Evolutionary conservation across 2,113 vertebrate genomes (phyloP).

Genomic region (Macrotis lagotis): DNA sequence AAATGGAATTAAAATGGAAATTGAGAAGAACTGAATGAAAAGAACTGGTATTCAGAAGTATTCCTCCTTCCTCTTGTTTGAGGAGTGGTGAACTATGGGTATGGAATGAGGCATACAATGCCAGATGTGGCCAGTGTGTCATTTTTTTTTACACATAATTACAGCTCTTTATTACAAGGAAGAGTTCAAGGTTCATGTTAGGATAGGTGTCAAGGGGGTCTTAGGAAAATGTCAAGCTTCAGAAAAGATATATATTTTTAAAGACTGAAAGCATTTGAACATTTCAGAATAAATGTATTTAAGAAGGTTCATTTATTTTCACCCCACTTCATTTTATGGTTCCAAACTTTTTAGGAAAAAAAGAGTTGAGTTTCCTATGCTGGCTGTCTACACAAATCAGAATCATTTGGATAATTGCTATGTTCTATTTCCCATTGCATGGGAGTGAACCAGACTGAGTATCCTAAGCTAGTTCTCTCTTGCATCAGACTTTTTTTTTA

Average conservation of each 20-base stretch:
- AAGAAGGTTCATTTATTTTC: not conserved
- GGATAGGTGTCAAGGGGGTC: not conserved
- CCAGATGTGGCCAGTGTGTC: not conserved
- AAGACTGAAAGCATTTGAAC: not conserved
- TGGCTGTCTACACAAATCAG: slow-evolving; percentile 50
- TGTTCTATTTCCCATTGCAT: not conserved
- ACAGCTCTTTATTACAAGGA: not conserved
- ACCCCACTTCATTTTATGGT: not conserved
- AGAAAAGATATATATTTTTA: not conserved
- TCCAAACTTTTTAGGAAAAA: not conserved
- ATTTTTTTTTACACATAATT: not conserved
- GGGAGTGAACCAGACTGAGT: not conserved
- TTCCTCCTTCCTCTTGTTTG: not conserved
- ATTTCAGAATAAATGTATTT: fast-evolving
- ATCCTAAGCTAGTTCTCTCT: slow-evolving; percentile 12
- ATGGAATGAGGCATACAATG: not conserved
- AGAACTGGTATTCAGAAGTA: not conserved
- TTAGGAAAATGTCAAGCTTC: not conserved
- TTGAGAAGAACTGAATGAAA: not conserved
- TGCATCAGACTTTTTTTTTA: slow-evolving; percentile 40
- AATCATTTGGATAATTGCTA: slow-evolving; percentile 16
- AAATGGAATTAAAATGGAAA: not conserved
- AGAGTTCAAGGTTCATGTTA: not conserved
- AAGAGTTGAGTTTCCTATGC: not conserved
- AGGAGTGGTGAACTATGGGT: not conserved